Conservation (phyloP, 2,888 invertebrate genomes). For the Spisula subtruncata region DNA sequence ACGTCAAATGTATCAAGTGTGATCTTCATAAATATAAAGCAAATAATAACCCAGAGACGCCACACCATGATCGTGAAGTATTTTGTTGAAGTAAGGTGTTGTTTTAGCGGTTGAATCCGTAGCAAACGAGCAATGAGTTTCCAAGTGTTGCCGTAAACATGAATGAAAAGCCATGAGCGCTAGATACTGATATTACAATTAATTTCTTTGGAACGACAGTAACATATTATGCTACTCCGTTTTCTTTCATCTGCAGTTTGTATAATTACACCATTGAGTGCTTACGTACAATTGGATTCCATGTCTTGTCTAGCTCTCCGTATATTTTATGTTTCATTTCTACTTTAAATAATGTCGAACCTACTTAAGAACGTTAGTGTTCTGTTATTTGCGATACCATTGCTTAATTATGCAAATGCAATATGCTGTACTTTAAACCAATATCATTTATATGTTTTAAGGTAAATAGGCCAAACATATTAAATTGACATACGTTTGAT, state of each 20-base stretch:
- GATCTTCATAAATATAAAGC: not conserved
- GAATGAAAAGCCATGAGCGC: not conserved
- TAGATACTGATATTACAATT: conserved; percentile 10
- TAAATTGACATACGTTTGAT: too few relatives aligned
- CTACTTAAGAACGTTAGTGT: not conserved
- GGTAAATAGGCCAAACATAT: not conserved
- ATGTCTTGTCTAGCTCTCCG: not conserved
- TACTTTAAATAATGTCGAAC: not conserved
- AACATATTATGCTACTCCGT: not conserved
- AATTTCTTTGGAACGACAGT: not conserved
- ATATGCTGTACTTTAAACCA: not conserved
- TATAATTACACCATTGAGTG: not conserved
- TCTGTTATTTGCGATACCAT: not conserved
- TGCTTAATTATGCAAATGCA: too few relatives aligned
- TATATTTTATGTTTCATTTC: not conserved
- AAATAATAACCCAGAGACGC: not conserved
- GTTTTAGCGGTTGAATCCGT: not conserved
- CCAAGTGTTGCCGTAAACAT: not conserved
- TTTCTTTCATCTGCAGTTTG: conserved; percentile 4
- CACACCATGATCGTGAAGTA: not conserved
- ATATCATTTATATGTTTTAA: not conserved
- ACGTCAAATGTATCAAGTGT: not conserved
- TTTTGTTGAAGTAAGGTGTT: not conserved
- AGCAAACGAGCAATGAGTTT: not conserved
- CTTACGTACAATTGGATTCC: not conserved